Evolutionary conservation across 2,888 invertebrate genomes (phyloP).

Genomic region (Itoplectis maculator): DNA sequence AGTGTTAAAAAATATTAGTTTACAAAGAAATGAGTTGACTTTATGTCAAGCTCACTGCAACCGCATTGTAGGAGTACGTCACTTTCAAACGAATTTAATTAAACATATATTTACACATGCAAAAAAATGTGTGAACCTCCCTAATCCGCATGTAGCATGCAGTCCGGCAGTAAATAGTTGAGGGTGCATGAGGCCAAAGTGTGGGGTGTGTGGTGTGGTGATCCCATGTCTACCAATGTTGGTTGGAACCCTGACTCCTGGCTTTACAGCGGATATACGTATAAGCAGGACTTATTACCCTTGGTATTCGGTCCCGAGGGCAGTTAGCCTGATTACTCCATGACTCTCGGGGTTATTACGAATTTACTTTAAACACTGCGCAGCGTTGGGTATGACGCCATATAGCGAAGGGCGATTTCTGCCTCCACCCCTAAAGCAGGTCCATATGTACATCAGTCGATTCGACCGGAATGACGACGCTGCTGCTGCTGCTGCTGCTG

Average conservation of each 20-base stretch:
- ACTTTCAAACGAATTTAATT: too few species aligned
- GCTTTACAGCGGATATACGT: slow-evolving; percentile 58
- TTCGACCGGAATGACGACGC: slow-evolving; percentile 8
- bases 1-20: not conserved
- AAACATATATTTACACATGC: too few species aligned
- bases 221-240: slow-evolving; percentile 9
- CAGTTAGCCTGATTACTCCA: slow-evolving; percentile 64
- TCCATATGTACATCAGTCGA: slow-evolving; percentile 20
- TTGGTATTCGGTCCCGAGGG: slow-evolving; percentile 59
- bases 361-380: slow-evolving; percentile 63
- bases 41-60: too few species aligned
- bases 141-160: not conserved
- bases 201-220: slow-evolving; percentile 21
- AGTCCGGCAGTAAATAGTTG: slow-evolving; percentile 18
- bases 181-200: slow-evolving; percentile 35
- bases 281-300: slow-evolving; percentile 66
- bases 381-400: slow-evolving; percentile 3
- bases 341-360: slow-evolving; percentile 63
- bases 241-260: slow-evolving; percentile 49
- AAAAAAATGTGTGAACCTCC: too few species aligned
- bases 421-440: slow-evolving; percentile 36
- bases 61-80: too few species aligned
- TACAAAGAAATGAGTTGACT: slow-evolving; percentile 2
- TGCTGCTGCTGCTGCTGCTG: too few species aligned
- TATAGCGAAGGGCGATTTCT: slow-evolving; percentile 47